These are phyloP conservation scores for Parnassius smintheus DNA, from an alignment of 2,888 invertebrate genomes.

Conservation along the genomic window DNA sequence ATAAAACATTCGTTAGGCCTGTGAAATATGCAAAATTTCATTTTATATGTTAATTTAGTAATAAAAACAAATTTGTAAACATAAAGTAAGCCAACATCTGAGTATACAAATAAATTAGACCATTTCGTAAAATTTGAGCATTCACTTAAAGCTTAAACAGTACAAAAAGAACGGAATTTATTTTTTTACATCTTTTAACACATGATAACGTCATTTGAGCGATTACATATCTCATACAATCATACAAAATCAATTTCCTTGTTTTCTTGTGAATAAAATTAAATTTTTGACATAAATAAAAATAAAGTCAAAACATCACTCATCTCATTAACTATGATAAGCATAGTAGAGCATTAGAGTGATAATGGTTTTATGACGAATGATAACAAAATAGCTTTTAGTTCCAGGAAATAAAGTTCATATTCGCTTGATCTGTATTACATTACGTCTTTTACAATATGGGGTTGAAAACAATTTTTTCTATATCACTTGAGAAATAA, in stretches of 20 bases:
- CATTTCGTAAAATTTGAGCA: slow-evolving; percentile 5
- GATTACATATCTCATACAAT: too few relatives aligned
- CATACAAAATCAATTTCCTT: too few relatives aligned
- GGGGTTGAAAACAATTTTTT: too few relatives aligned
- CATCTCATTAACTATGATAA: slow-evolving; percentile 15
- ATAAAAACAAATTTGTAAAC: not conserved
- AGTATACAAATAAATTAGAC: slow-evolving; percentile 24
- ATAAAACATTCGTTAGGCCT: slow-evolving; percentile 15
- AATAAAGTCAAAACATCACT: not conserved
- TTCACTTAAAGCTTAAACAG: not conserved
- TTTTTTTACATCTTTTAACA: too few relatives aligned
- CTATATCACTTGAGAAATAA: too few relatives aligned
- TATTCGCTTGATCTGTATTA: too few relatives aligned
- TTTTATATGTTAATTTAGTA: not conserved
- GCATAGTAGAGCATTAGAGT: slow-evolving; percentile 20
- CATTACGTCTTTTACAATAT: too few relatives aligned
- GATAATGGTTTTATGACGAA: not conserved
- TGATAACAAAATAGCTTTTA: too few relatives aligned
- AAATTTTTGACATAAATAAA: too few relatives aligned
- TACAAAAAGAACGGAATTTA: not conserved
- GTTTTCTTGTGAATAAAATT: too few relatives aligned
- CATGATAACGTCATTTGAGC: too few relatives aligned
- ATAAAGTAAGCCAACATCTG: slow-evolving; percentile 8
- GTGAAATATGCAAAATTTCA: slow-evolving; percentile 11
- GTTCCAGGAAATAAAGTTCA: too few relatives aligned